Percentiles rank a stretch among this genome's conserved stretches.
Conservation (phyloP, 2,888 invertebrate species). For the Digitonthophagus gazella region DNA sequence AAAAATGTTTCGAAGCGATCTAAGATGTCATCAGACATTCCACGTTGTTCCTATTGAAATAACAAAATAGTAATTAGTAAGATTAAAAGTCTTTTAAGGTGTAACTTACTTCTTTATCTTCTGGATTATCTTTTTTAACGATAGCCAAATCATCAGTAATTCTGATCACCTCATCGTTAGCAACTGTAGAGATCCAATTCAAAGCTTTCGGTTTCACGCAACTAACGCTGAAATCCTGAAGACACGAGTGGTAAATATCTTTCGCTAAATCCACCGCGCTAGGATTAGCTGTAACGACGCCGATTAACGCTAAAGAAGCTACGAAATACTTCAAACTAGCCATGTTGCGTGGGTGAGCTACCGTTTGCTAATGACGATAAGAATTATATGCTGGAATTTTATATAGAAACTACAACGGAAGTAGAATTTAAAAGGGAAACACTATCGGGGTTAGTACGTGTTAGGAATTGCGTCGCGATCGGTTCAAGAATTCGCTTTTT, state of each 20-base stretch:
- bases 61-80: background rate
- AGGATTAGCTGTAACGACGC: conserved; percentile 32
- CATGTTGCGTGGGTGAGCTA: conserved; percentile 34
- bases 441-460: conserved; percentile 49
- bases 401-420: conserved; percentile 48
- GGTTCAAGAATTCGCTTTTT: conserved; percentile 24
- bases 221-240: conserved; percentile 66
- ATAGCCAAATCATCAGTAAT: conserved; percentile 76
- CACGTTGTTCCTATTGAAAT: conserved; percentile 54
- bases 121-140: conserved; percentile 60
- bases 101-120: conserved; percentile 38
- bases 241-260: conserved; percentile 67
- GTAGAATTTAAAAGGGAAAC: conserved; percentile 46
- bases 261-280: conserved; percentile 64
- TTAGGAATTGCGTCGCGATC: conserved; percentile 33
- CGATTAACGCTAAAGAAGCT: conserved; percentile 30
- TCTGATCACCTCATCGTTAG: conserved; percentile 66
- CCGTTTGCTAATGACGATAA: conserved; percentile 30
- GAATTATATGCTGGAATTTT: conserved; percentile 35
- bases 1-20: conserved; percentile 74
- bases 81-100: background rate
- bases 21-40: conserved; percentile 61
- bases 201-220: conserved; percentile 79
- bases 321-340: conserved; percentile 36
- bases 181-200: conserved; percentile 68